These are phyloP conservation scores for Oreochromis spilurus DNA, from an alignment of 2,113 vertebrate species.

Conservation along the genomic window DNA sequence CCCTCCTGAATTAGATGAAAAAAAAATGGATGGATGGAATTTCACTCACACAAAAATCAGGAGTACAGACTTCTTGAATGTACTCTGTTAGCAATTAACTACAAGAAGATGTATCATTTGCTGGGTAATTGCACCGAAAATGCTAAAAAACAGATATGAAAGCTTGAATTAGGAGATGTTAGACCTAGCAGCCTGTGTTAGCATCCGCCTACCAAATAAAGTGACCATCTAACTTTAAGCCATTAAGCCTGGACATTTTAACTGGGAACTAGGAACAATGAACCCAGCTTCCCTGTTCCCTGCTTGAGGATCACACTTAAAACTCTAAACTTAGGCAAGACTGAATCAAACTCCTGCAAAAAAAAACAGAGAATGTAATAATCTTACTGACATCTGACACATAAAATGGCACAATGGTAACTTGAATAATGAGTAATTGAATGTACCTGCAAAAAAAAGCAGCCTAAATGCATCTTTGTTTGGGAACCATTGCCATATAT, in stretches of 20 bases:
- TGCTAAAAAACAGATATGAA: background rate
- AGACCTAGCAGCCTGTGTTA: background rate
- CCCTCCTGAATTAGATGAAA: background rate
- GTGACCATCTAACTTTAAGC: background rate
- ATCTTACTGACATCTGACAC: background rate
- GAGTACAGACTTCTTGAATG: background rate
- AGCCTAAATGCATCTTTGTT: background rate
- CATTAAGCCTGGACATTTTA: background rate
- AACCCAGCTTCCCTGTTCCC: background rate
- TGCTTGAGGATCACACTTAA: accelerated
- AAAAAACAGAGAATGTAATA: background rate
- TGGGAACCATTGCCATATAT: background rate
- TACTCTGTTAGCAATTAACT: background rate
- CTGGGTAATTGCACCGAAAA: background rate
- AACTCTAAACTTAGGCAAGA: background rate
- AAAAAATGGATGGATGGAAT: background rate
- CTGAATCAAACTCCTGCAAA: background rate
- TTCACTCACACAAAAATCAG: background rate
- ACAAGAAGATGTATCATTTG: background rate
- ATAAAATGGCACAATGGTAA: background rate
- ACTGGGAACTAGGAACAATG: background rate
- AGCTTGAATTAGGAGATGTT: background rate
- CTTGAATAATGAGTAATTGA: background rate
- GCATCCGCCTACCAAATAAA: background rate
- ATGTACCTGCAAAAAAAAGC: background rate